phyloP scores from a whole-genome alignment of 2,797 vertebrate genomes.

The Graptemys geographica region DNA sequence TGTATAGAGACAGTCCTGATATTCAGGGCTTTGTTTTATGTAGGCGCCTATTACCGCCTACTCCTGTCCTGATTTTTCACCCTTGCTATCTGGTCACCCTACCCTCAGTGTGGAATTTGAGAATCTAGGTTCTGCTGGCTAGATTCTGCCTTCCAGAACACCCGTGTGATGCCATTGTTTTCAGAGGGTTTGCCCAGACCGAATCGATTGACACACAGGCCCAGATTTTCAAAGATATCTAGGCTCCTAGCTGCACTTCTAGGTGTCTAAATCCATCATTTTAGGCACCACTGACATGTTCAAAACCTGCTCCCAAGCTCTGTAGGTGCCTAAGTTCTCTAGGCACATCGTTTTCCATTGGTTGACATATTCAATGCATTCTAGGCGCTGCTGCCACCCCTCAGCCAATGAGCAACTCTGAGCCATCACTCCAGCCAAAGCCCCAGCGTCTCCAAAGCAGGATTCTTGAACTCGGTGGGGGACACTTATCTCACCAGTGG shows the following conservation, averaged over 20 bases:
- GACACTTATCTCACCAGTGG: neutral
- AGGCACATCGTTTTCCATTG: neutral
- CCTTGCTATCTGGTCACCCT: too few species aligned
- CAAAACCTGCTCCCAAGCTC: neutral
- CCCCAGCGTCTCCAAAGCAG: neutral
- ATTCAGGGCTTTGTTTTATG: too few species aligned
- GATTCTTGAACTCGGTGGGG: neutral
- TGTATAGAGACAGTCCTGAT: too few species aligned
- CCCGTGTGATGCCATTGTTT: neutral
- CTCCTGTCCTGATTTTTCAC: too few species aligned
- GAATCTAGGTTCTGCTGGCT: neutral
- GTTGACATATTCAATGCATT: too few species aligned
- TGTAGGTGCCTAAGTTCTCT: neutral
- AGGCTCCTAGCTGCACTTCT: neutral
- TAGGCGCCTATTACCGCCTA: too few species aligned
- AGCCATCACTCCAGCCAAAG: neutral
- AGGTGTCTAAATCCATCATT: neutral
- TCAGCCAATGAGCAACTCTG: neutral
- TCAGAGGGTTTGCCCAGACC: neutral
- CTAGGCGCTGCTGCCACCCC: too few species aligned
- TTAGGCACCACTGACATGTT: neutral
- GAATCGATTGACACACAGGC: neutral
- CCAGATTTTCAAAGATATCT: neutral
- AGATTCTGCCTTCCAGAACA: neutral
- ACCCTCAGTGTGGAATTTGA: neutral